A percentile compares a stretch with the other conserved stretches of the same genome.
These are phyloP conservation scores for Pipa parva DNA, from an alignment of 2,113 vertebrate genomes.

Conservation along the genomic window DNA sequence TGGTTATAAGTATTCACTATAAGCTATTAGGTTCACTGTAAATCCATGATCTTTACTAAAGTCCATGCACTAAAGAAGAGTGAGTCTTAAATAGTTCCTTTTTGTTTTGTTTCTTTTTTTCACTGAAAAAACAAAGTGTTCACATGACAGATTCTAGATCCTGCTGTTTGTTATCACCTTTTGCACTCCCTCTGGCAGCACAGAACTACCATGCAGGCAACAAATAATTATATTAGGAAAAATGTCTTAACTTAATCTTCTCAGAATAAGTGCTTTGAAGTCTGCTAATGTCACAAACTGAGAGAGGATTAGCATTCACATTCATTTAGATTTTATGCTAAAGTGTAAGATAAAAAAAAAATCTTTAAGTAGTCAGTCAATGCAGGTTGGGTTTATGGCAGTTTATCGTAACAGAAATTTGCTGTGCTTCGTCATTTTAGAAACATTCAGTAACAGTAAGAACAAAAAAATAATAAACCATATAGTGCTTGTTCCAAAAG, in stretches of 20 bases:
- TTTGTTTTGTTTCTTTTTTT: too few relatives aligned
- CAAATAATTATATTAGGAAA: conserved; percentile 31
- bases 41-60: too few relatives aligned
- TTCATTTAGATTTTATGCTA: conserved; percentile 29
- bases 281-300: conserved; percentile 39
- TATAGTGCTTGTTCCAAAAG: too few relatives aligned
- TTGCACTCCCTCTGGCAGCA: neutral
- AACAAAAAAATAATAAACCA: too few relatives aligned
- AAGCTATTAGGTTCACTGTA: too few relatives aligned
- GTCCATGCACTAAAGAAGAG: too few relatives aligned
- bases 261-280: conserved; percentile 27
- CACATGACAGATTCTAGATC: neutral
- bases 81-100: too few relatives aligned
- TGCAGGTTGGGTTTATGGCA: neutral
- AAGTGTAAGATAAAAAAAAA: neutral
- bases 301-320: conserved; percentile 34
- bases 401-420: neutral
- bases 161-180: neutral
- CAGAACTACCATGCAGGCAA: conserved; percentile 27
- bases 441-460: too few relatives aligned
- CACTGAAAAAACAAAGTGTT: neutral
- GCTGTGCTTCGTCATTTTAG: too few relatives aligned
- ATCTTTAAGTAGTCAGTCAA: neutral
- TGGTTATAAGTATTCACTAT: too few relatives aligned
- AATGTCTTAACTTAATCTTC: conserved; percentile 34